A percentile compares a stretch with the other conserved stretches of the same genome.
Evolutionary conservation across 2,888 invertebrate genomes (phyloP).

Genomic region (Seira ritae): DNA sequence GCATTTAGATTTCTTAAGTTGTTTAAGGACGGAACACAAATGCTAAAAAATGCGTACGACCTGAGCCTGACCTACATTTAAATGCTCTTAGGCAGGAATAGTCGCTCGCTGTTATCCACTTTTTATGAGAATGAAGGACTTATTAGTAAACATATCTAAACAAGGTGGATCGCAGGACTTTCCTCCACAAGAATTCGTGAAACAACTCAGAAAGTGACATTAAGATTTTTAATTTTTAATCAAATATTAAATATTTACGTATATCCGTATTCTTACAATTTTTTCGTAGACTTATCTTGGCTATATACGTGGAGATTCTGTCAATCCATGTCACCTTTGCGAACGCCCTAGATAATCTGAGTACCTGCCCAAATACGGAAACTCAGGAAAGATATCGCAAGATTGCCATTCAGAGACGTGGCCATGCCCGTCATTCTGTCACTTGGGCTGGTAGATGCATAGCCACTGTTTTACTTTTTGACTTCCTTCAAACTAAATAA

Average conservation of each 20-base stretch:
- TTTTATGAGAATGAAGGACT: constrained; percentile 62
- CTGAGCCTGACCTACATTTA: too few relatives aligned
- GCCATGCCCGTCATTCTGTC: constrained; percentile 60
- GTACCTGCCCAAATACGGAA: background rate
- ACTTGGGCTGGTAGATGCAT: constrained; percentile 64
- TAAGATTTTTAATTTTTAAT: background rate
- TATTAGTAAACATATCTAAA: constrained; percentile 17
- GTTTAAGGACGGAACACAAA: too few relatives aligned
- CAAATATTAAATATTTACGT: background rate
- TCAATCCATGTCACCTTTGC: constrained; percentile 26
- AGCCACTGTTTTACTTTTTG: constrained; percentile 50
- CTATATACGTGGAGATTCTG: constrained; percentile 29
- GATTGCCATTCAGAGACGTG: constrained; percentile 49
- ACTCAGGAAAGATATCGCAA: constrained; percentile 26
- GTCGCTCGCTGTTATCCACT: constrained; percentile 55
- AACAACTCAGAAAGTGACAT: constrained; percentile 47
- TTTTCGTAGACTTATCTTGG: constrained; percentile 27
- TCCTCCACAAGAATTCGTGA: constrained; percentile 31
- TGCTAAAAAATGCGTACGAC: too few relatives aligned
- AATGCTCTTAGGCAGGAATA: constrained; percentile 28
- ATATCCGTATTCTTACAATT: background rate
- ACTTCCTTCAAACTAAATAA: constrained; percentile 22
- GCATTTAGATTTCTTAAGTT: background rate
- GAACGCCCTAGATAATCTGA: constrained; percentile 1
- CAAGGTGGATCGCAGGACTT: background rate